These are phyloP conservation scores for Rhagonycha lutea DNA, from an alignment of 2,888 invertebrate species.

Conservation along the genomic window DNA sequence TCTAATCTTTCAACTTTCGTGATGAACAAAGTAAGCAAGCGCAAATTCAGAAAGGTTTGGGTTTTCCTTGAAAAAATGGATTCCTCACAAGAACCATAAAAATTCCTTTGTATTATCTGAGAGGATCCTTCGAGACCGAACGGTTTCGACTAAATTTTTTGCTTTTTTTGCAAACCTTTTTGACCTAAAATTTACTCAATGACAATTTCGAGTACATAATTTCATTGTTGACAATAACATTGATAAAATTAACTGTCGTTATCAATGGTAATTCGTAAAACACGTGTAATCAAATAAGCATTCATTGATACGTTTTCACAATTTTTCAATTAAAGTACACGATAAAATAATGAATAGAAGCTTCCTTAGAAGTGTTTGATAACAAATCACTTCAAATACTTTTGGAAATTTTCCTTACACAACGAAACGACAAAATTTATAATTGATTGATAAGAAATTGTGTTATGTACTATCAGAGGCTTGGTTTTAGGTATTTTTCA, in stretches of 20 bases:
- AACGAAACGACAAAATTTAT: not conserved
- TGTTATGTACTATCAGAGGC: not conserved
- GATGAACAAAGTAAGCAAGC: not conserved
- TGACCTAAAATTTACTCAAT: not conserved
- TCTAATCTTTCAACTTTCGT: not conserved
- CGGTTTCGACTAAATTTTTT: not conserved
- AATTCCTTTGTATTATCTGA: not conserved
- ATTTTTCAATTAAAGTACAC: not conserved
- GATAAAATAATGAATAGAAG: not conserved
- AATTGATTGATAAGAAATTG: not conserved
- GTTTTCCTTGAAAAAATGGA: not conserved
- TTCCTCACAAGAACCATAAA: not conserved
- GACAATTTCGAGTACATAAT: not conserved
- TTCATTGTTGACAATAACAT: not conserved
- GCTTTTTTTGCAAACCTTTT: not conserved
- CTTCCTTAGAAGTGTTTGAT: not conserved
- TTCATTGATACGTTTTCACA: not conserved
- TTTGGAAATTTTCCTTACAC: not conserved
- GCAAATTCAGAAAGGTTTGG: not conserved
- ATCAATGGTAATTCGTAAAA: not conserved
- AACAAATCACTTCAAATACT: not conserved
- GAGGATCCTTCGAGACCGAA: not conserved
- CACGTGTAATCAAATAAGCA: not conserved
- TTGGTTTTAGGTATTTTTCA: not conserved
- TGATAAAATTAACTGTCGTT: not conserved